These are phyloP conservation scores for Anneissia japonica DNA, from an alignment of 35 echinoderm and acorn worm species.

Conservation along the genomic window DNA sequence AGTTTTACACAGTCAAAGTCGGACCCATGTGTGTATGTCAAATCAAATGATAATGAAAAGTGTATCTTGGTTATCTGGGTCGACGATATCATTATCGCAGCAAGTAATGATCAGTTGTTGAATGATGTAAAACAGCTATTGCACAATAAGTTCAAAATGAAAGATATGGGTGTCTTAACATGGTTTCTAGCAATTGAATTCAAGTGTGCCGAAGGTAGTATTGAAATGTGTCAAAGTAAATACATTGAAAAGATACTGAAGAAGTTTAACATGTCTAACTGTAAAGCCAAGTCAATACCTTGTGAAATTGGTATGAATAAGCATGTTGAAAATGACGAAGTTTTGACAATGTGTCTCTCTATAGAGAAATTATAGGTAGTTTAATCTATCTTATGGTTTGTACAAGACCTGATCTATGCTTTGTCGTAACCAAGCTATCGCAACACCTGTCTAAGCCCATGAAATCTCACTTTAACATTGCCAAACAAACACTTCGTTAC, in stretches of 20 bases:
- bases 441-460: slow-evolving; percentile 27
- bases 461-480: background rate
- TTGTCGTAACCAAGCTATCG: slow-evolving; percentile 27
- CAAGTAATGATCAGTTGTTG: background rate
- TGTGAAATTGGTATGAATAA: no score
- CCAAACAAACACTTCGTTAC: background rate
- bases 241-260: no score
- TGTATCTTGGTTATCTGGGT: slow-evolving; percentile 20
- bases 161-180: no score
- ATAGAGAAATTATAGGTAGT: slow-evolving; percentile 25
- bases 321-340: background rate
- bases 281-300: no score
- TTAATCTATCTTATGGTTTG: slow-evolving; percentile 34
- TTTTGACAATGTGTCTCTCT: slow-evolving; percentile 30
- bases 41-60: background rate
- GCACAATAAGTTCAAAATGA: no score
- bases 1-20: slow-evolving; percentile 4
- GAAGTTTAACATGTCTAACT: no score
- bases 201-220: no score
- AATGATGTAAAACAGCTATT: slow-evolving; percentile 11
- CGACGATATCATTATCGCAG: slow-evolving; percentile 27
- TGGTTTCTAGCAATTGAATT: no score
- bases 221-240: no score
- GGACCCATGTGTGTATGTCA: slow-evolving; percentile 17
- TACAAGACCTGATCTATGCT: slow-evolving; percentile 37